A percentile compares a stretch with the other conserved stretches of the same genome.
These are phyloP conservation scores for Apeira syringaria DNA, from an alignment of 2,888 invertebrate genomes.

Conservation along the genomic window DNA sequence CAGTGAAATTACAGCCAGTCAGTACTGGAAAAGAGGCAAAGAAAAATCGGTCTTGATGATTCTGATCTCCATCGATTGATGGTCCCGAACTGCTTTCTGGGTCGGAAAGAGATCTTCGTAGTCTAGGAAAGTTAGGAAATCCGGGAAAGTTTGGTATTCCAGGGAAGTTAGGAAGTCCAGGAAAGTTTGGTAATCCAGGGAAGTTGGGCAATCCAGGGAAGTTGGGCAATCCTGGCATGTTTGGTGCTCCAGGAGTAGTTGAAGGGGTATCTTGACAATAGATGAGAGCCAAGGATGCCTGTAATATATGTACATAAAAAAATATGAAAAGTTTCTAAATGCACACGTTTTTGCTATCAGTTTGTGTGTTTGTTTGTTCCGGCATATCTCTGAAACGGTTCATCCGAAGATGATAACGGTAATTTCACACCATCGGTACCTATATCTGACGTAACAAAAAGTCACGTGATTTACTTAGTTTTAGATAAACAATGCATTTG, in stretches of 20 bases:
- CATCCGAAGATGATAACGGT: too few species aligned
- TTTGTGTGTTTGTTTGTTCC: too few species aligned
- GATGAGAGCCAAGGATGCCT: constrained; percentile 8
- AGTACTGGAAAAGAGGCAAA: constrained; percentile 21
- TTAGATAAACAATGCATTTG: too few species aligned
- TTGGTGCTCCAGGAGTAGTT: too few species aligned
- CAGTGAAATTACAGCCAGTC: constrained; percentile 31
- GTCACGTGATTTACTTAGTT: too few species aligned
- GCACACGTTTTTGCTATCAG: too few species aligned
- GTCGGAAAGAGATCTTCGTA: background rate
- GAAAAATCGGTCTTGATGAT: constrained; percentile 23
- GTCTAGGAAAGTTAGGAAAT: constrained; percentile 1
- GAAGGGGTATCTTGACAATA: constrained; percentile 6
- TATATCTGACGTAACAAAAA: too few species aligned
- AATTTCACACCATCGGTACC: too few species aligned
- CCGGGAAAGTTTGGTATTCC: background rate
- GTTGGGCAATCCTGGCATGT: background rate
- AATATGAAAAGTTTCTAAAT: too few species aligned
- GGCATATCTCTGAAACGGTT: too few species aligned
- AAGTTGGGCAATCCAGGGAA: background rate
- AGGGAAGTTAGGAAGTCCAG: background rate
- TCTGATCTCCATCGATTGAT: constrained; percentile 11
- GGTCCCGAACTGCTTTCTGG: background rate
- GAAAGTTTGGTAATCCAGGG: background rate
- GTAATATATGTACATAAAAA: background rate